Conservation (phyloP, 2,888 invertebrate species). For the Leptopilina drosophilae region DNA sequence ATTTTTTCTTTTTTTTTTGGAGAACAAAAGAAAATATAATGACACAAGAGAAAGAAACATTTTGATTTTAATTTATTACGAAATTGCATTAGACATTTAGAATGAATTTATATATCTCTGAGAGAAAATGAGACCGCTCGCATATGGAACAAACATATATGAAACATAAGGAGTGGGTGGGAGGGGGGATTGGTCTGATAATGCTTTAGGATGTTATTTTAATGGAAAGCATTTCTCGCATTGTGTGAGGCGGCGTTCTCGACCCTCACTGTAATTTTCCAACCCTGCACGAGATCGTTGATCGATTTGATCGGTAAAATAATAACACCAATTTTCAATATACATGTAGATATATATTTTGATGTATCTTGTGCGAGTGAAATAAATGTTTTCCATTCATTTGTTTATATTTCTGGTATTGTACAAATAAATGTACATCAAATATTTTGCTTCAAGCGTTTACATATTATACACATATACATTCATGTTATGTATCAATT, state of each 20-base stretch:
- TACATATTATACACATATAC: too few relatives aligned
- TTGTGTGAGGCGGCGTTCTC: conserved; percentile 59
- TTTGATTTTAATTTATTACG: background rate
- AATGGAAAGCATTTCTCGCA: conserved; percentile 61
- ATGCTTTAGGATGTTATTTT: conserved; percentile 66
- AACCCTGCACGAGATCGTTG: conserved; percentile 15
- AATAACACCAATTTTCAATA: background rate
- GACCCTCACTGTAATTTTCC: conserved; percentile 49
- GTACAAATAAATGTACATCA: background rate
- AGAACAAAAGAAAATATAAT: too few relatives aligned
- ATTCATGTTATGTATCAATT: too few relatives aligned
- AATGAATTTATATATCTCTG: background rate
- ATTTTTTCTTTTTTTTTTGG: too few relatives aligned
- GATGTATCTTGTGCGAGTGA: background rate
- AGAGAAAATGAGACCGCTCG: background rate
- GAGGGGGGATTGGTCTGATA: conserved; percentile 2
- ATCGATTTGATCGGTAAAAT: conserved; percentile 8
- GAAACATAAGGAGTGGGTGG: conserved; percentile 18
- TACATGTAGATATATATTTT: background rate
- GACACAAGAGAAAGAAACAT: too few relatives aligned
- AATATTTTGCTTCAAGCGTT: conserved; percentile 13
- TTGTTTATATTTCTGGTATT: conserved; percentile 3
- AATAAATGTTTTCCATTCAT: conserved; percentile 9
- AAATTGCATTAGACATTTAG: background rate
- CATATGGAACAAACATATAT: conserved; percentile 2